A percentile compares a stretch with the other conserved stretches of the same genome.
Conservation (phyloP, 2,888 invertebrate genomes). For the Tuta absoluta region DNA sequence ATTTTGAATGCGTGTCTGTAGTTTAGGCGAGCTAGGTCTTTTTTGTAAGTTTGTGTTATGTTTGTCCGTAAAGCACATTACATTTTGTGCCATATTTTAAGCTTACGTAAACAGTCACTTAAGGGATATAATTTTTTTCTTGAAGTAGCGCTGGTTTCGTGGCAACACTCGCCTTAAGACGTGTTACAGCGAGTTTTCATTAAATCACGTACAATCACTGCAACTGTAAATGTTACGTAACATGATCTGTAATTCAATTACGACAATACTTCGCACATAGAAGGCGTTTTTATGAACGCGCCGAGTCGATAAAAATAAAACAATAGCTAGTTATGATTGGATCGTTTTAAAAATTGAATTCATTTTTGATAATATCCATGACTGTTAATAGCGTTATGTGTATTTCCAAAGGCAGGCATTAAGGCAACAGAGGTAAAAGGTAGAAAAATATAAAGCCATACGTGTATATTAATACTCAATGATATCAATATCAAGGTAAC, state of each 20-base stretch:
- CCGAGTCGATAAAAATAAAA: conserved; percentile 9
- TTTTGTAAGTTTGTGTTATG: no score
- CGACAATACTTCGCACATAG: not conserved
- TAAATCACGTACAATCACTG: conserved; percentile 7
- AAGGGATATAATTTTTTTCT: no score
- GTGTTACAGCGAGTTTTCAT: not conserved
- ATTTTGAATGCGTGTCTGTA: no score
- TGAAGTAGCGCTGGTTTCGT: no score
- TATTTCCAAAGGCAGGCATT: no score
- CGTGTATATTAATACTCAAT: not conserved
- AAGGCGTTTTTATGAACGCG: not conserved
- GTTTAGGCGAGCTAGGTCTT: no score
- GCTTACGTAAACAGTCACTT: no score
- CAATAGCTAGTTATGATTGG: conserved; percentile 1
- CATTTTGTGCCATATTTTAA: no score
- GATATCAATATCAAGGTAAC: not conserved
- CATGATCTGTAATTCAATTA: conserved; percentile 13
- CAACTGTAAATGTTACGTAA: conserved; percentile 11
- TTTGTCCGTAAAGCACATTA: no score
- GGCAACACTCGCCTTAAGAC: no score
- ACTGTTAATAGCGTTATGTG: not conserved
- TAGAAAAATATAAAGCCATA: no score
- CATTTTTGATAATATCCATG: not conserved
- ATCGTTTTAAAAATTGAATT: not conserved
- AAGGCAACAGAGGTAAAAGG: no score